These are phyloP conservation scores for Ganaspis brasiliensis DNA, from an alignment of 2,888 invertebrate species.

Conservation along the genomic window DNA sequence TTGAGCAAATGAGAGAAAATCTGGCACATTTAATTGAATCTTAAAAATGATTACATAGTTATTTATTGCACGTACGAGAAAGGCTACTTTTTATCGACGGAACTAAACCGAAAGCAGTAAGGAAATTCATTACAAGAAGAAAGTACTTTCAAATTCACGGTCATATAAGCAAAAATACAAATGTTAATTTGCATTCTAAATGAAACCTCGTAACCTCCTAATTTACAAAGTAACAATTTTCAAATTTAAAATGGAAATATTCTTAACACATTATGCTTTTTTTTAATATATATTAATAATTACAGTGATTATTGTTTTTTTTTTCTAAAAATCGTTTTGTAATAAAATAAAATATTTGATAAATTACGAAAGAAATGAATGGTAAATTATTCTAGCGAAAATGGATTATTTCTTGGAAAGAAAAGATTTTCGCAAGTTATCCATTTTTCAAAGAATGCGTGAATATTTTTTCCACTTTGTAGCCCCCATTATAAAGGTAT, in stretches of 20 bases:
- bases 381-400: not conserved
- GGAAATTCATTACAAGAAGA: constrained; percentile 30
- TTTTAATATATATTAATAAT: not conserved
- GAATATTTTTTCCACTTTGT: not conserved
- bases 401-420: not conserved
- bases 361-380: not conserved
- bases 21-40: not conserved
- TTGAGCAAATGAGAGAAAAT: constrained; percentile 12
- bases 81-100: constrained; percentile 4
- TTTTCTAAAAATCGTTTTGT: not conserved
- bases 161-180: constrained; percentile 17
- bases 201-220: not conserved
- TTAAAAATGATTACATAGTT: constrained; percentile 29
- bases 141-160: constrained; percentile 21
- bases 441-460: not conserved
- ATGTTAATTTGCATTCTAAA: constrained; percentile 17
- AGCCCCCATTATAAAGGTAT: not conserved
- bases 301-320: not conserved
- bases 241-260: not conserved
- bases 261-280: not conserved
- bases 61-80: constrained; percentile 20
- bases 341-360: not conserved
- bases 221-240: constrained; percentile 14
- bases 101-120: constrained; percentile 22
- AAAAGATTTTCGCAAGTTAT: not conserved